Evolutionary conservation across 2,797 vertebrate genomes (phyloP).

Genomic region (Megalops cyprinoides): DNA sequence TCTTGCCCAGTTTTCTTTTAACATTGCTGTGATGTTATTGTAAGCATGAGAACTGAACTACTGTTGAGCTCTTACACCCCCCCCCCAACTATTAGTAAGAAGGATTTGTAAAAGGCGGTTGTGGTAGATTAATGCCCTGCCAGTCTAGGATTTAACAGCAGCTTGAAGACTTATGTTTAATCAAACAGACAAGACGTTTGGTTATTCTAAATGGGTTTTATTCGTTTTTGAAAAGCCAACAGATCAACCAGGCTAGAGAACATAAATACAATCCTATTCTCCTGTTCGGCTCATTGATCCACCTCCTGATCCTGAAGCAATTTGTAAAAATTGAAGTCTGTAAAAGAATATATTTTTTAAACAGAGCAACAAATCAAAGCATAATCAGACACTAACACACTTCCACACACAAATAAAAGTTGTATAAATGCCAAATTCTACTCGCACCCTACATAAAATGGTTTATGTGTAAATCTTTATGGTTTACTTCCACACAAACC

Average conservation of each 20-base stretch:
- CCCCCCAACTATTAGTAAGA: not conserved
- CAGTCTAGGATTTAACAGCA: no score
- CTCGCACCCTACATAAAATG: not conserved
- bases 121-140: no score
- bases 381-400: not conserved
- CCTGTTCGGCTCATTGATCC: not conserved
- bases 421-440: not conserved
- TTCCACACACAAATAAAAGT: not conserved
- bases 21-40: not conserved
- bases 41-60: not conserved
- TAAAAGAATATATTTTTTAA: no score
- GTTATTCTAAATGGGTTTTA: not conserved
- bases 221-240: not conserved
- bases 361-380: no score
- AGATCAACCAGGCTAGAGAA: not conserved
- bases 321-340: not conserved
- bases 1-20: not conserved
- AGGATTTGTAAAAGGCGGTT: not conserved
- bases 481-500: not conserved
- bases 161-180: no score
- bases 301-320: not conserved
- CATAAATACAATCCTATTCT: not conserved
- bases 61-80: not conserved
- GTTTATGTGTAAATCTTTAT: not conserved
- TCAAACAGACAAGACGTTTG: not conserved